These are phyloP conservation scores for Progne subis DNA, from an alignment of 2,113 vertebrate genomes.

Conservation along the genomic window DNA sequence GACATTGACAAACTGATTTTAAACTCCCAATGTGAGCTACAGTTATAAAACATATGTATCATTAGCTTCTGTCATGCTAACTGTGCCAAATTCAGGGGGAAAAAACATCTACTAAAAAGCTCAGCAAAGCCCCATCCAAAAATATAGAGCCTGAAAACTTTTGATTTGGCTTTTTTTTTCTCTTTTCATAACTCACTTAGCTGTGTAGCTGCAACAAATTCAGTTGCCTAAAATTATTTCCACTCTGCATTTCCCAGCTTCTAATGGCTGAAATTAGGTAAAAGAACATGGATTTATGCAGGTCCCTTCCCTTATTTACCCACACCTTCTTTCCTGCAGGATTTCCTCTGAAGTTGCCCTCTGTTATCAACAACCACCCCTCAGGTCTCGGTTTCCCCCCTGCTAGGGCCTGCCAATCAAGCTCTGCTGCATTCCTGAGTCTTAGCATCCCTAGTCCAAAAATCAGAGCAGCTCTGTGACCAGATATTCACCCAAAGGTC, in stretches of 20 bases:
- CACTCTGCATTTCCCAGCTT: neutral
- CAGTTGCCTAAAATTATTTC: neutral
- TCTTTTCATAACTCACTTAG: neutral
- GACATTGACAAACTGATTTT: conserved; percentile 47
- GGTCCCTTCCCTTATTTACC: neutral
- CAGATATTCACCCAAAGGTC: neutral
- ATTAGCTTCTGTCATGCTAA: conserved; percentile 39
- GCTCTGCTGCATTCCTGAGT: neutral
- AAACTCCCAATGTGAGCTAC: conserved; percentile 32
- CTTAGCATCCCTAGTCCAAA: neutral
- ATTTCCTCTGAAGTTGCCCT: neutral
- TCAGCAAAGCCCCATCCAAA: conserved; percentile 38
- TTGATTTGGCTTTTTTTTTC: neutral
- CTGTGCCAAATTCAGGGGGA: conserved; percentile 9
- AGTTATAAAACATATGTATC: conserved; percentile 63
- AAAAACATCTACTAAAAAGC: neutral
- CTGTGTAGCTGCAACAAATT: neutral
- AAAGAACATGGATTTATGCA: neutral
- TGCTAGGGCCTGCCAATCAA: neutral
- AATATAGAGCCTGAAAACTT: conserved; percentile 28
- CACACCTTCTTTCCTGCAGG: neutral
- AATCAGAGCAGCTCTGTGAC: neutral
- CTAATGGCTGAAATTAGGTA: neutral
- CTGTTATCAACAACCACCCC: neutral
- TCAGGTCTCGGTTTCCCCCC: neutral